Evolutionary conservation across 2,113 vertebrate genomes (phyloP).

Genomic region (Pantherophis guttatus): DNA sequence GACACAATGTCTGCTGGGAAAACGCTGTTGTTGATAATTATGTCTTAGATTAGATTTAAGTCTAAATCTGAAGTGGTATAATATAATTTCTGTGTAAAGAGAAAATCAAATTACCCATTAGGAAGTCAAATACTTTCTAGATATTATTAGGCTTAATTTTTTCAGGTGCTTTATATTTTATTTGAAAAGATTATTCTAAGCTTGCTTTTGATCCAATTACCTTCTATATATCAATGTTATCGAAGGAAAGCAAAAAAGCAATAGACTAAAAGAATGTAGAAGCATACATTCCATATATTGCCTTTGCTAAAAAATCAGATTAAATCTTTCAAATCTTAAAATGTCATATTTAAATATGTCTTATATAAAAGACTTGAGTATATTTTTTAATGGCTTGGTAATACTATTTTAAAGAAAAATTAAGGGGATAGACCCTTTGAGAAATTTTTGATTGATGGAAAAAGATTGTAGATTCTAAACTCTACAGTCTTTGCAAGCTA

Average conservation of each 20-base stretch:
- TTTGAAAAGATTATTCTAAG: neutral
- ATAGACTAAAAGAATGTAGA: neutral
- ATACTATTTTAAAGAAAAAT: neutral
- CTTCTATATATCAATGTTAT: neutral
- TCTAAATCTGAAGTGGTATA: slow-evolving; percentile 10
- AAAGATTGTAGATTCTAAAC: neutral
- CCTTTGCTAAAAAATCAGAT: neutral
- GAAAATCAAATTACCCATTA: slow-evolving; percentile 2
- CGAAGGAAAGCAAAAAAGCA: neutral
- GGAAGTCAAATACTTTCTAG: neutral
- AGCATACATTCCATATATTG: neutral
- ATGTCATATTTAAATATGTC: neutral
- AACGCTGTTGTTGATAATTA: slow-evolving; percentile 19
- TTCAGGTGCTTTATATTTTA: neutral
- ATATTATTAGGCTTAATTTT: neutral
- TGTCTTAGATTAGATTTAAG: slow-evolving; percentile 5
- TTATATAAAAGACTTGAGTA: neutral
- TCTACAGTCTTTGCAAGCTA: neutral
- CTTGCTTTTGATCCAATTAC: neutral
- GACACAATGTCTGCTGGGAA: slow-evolving; percentile 4
- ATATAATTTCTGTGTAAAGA: neutral
- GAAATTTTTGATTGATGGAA: neutral
- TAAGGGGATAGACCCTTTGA: neutral
- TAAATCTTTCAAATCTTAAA: neutral
- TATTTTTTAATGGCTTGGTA: neutral